phyloP scores from a whole-genome alignment of 2,888 invertebrate species.

The Pachliopta kotzebuea region DNA sequence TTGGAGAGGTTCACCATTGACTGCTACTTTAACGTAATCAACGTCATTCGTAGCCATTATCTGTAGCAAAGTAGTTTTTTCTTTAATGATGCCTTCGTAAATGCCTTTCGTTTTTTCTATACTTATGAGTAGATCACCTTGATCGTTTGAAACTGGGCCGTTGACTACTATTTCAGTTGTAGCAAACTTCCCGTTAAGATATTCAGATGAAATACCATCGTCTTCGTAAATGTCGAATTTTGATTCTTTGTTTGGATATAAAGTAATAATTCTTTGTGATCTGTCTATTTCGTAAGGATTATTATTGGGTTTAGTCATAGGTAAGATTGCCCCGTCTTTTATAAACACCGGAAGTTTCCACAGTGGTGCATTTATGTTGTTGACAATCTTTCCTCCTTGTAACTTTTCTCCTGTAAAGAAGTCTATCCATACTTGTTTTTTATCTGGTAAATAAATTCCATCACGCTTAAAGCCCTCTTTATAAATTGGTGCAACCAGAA shows the following conservation, averaged over 20 bases:
- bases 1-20: slow-evolving; percentile 49
- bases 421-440: slow-evolving; percentile 65
- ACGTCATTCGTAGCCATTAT: slow-evolving; percentile 52
- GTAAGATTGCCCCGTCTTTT: slow-evolving; percentile 67
- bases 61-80: slow-evolving; percentile 57
- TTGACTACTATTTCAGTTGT: slow-evolving; percentile 49
- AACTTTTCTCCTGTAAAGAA: slow-evolving; percentile 65
- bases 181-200: slow-evolving; percentile 50
- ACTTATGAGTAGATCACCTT: slow-evolving; percentile 49
- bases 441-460: slow-evolving; percentile 59
- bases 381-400: slow-evolving; percentile 64
- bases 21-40: slow-evolving; percentile 48
- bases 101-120: slow-evolving; percentile 56
- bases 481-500: slow-evolving; percentile 68
- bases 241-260: slow-evolving; percentile 58
- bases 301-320: slow-evolving; percentile 65
- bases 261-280: slow-evolving; percentile 51
- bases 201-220: slow-evolving; percentile 60
- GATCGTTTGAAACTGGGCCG: slow-evolving; percentile 47
- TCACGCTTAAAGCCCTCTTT: slow-evolving; percentile 51
- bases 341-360: slow-evolving; percentile 72
- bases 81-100: slow-evolving; percentile 52
- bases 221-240: slow-evolving; percentile 64
- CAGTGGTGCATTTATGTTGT: slow-evolving; percentile 54
- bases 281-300: slow-evolving; percentile 60